phyloP scores from a whole-genome alignment of 2,797 vertebrate genomes.

The Microcaecilia unicolor region DNA sequence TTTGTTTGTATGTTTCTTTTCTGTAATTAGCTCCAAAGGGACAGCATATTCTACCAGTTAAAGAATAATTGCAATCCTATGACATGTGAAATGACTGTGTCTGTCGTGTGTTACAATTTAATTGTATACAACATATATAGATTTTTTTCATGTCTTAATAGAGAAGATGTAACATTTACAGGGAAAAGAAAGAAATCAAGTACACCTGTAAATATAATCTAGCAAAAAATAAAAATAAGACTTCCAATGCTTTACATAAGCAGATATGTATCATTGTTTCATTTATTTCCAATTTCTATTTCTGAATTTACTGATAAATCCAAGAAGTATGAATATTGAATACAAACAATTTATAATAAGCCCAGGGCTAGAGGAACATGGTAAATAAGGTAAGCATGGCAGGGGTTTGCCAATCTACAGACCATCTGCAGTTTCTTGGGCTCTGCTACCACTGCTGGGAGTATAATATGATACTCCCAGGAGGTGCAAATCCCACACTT shows the following conservation, averaged over 20 bases:
- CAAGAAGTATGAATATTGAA: background rate
- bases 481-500: too few species aligned
- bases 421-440: too few species aligned
- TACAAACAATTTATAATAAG: too few species aligned
- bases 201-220: constrained; percentile 77
- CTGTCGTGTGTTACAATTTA: constrained; percentile 82
- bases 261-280: constrained; percentile 40
- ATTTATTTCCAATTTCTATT: constrained; percentile 30
- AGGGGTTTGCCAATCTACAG: too few species aligned
- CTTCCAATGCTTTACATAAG: constrained; percentile 23
- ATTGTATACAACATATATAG: constrained; percentile 96
- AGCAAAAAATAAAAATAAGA: constrained; percentile 64
- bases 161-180: constrained; percentile 79
- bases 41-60: constrained; percentile 91
- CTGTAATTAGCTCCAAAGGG: constrained; percentile 98
- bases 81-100: constrained; percentile 89
- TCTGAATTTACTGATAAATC: constrained; percentile 36
- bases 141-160: constrained; percentile 77
- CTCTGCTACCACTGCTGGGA: too few species aligned
- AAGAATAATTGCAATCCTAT: constrained; percentile 94
- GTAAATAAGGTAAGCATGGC: too few species aligned
- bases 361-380: too few species aligned
- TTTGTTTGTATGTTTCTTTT: constrained; percentile 98
- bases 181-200: constrained; percentile 79
- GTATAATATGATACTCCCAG: too few species aligned